Base-by-base conservation (phyloP, 2,113 vertebrate genomes). In the Campylorhamphus procurvoides region DNA sequence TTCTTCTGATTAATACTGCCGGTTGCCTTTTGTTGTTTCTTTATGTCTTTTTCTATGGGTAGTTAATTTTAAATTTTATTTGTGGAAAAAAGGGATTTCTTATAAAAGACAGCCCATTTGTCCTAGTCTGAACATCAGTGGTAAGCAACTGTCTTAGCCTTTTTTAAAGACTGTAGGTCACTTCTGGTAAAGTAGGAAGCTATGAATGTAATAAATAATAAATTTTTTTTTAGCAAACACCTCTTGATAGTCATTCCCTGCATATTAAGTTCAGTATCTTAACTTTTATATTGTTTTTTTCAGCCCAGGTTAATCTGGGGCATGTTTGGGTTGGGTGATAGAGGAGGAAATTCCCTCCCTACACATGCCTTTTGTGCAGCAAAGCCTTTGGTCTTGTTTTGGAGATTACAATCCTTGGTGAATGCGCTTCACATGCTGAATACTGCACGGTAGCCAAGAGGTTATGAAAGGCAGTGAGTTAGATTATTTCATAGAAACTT, bases 291-390 rank as follows among this genome's bases (percentile, higher is more conserved):
- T 68, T 73, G 25, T 44, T 39, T 42, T 86, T 76, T 63, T 76
- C 44, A 59, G 8, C 14, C 50, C 18, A 11, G 25, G 13, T 64
- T 74, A 69, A 35, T 52, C 29, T 90, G 16, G 28, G 31, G 29
- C 3, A 6, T 3, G 1, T 31, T 67, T 87, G 31, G 29, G 14
- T 42, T 84, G 63, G 6, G 33, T 37, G 25, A 7, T 46, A 33
- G 62, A 10, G 37, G 40, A 55, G 35, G 17, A 46, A n/a, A 27
- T 68, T 53, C 12, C 1, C 1, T 29, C 24, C 9, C 66, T 3
- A 2, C 16, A 19, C 7, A 5, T 0, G 1, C 0, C 1, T 19
- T 64, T 69, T 19, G 5, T 71, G 14, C 27, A 29, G 14, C 1
- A 3, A 31, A 29, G 40, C 6, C 5, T 24, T 35, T 62, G 33